Evolutionary conservation across 2,113 vertebrate species (phyloP), one percentile per base, ranked within the genome.

Genomic region (Phoenicopterus ruber): DNA sequence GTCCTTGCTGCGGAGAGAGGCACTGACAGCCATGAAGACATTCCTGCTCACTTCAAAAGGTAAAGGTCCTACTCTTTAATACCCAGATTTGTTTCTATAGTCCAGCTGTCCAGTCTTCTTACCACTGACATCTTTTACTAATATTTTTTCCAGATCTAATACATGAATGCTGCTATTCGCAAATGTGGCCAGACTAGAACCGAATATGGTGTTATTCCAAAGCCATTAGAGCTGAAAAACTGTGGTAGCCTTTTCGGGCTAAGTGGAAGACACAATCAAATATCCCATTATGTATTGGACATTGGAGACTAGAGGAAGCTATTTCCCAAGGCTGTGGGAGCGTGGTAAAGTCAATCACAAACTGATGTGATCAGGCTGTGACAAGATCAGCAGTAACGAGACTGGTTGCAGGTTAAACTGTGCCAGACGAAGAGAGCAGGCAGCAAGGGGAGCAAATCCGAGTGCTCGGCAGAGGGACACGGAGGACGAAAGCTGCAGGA

Each of bases 341-440:
- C 20, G 26, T 55, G 26, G 44, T 67, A 65, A 86, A 82, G 34
- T 76, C 54, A 61, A 29, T 44, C 54, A 38, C 19, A 55, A 88
- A 20, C 29, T 80, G 42, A 57, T 0, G 0, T 17, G 36, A 40
- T 13, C 17, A 40, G n/a, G 13, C 44, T 49, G 38, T 49, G 49
- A 46, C 1, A 6, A 50, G 50, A 13, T 62, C 38, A 90, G n/a
- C 13, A 34, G 13, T 47, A 22, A 69, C 0, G 0, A 65, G 62
- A 59, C 9, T 80, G 40, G 36, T 34, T 72, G 52, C 4, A 17
- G 22, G 25, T 88, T 49, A 52, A 52, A 32, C 26, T 44, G 31
- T 79, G 25, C 31, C 38, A 57, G 38, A 46, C 67, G 67, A 82
- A 67, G 36, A 36, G 9, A 79, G 28, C 14, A 59, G n/a, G 22